Percentiles rank a stretch among this genome's conserved stretches.
Evolutionary conservation across 2,113 vertebrate genomes (phyloP).

Genomic region (Macrotis lagotis): DNA sequence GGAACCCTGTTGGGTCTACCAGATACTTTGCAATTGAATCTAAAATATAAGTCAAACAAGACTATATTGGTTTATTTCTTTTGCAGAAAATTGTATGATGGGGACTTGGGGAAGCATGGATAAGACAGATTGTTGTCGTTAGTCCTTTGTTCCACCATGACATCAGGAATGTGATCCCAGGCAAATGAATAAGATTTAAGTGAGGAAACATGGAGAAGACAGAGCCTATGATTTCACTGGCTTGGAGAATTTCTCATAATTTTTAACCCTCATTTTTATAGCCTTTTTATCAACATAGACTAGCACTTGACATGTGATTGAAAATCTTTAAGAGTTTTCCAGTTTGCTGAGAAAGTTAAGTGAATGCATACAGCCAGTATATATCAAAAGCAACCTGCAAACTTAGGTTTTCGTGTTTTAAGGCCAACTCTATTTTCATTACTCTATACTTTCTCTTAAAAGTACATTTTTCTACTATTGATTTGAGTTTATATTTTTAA

Average conservation of each 20-base stretch:
- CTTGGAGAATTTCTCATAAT: neutral
- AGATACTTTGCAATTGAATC: neutral
- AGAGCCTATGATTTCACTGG: neutral
- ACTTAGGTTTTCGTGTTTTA: neutral
- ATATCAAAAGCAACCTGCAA: neutral
- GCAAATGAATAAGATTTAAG: no score
- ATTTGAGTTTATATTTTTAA: neutral
- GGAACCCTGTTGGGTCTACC: neutral
- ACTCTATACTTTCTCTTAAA: neutral
- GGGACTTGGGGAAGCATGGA: neutral
- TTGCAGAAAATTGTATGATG: neutral
- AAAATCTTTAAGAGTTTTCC: neutral
- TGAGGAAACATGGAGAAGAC: neutral
- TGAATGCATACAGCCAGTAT: neutral
- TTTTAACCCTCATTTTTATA: neutral
- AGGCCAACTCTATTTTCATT: neutral
- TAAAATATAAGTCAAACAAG: neutral
- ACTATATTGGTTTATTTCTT: neutral
- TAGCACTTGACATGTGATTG: neutral
- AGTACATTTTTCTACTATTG: neutral
- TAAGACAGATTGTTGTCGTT: no score
- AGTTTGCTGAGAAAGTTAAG: neutral
- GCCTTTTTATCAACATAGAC: neutral
- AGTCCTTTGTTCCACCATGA: no score
- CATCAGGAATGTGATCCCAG: no score